phyloP scores from a whole-genome alignment of 53 echinoderm and acorn worm genomes.

The Pentamera pediparva region DNA sequence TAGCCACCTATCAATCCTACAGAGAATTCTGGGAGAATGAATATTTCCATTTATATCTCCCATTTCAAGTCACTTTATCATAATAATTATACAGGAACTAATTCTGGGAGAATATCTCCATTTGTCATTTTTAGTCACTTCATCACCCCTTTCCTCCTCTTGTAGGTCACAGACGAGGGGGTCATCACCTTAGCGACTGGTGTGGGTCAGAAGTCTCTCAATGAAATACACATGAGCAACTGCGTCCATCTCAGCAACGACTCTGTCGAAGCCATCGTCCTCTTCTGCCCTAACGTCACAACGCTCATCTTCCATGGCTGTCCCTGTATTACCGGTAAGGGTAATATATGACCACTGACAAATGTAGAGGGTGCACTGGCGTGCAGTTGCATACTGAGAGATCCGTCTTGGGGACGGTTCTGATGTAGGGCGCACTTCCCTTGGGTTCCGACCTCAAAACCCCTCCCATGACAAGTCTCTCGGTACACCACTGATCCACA shows the following conservation, averaged over 20 bases:
- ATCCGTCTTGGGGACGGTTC: no score
- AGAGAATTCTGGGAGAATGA: no score
- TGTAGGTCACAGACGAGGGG: slow-evolving; percentile 84
- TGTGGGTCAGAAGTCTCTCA: slow-evolving; percentile 58
- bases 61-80: no score
- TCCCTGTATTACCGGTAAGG: slow-evolving; percentile 85
- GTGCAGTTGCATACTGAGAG: no score
- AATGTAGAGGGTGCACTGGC: not conserved
- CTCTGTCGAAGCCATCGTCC: slow-evolving; percentile 75
- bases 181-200: slow-evolving; percentile 83
- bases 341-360: not conserved
- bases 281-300: slow-evolving; percentile 68
- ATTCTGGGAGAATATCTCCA: not conserved
- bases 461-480: no score
- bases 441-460: no score
- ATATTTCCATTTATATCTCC: no score
- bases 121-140: not conserved
- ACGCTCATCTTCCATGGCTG: slow-evolving; percentile 96
- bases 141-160: not conserved
- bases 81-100: no score
- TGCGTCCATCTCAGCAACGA: slow-evolving; percentile 85
- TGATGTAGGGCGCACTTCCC: no score
- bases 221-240: slow-evolving; percentile 87
- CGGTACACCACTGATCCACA: no score
- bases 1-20: no score